phyloP scores from a whole-genome alignment of 2,113 vertebrate genomes.

The Bostrychus sinensis region DNA sequence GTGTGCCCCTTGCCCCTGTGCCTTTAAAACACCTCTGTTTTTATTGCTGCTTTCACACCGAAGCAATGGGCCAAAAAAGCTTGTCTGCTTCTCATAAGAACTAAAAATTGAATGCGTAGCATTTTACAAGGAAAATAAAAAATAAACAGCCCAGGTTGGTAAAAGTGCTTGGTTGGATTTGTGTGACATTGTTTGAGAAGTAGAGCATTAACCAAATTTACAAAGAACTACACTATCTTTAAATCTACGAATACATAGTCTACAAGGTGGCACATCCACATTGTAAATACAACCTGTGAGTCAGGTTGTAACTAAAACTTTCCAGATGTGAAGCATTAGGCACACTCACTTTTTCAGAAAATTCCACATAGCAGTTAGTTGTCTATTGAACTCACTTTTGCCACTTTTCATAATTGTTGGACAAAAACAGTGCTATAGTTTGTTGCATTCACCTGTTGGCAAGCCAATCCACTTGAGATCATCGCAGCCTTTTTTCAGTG shows the following conservation, averaged over 20 bases:
- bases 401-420: constrained; percentile 8
- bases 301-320: not conserved
- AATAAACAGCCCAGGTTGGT: no score
- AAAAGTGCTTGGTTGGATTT: no score
- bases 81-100: constrained; percentile 22
- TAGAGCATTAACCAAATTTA: not conserved
- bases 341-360: not conserved
- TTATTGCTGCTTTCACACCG: constrained; percentile 52
- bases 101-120: constrained; percentile 1
- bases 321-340: not conserved
- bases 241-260: not conserved
- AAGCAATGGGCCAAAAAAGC: constrained; percentile 25
- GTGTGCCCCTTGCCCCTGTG: constrained; percentile 26
- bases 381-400: constrained; percentile 16
- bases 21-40: constrained; percentile 50
- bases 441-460: not conserved
- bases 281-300: not conserved
- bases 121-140: not conserved
- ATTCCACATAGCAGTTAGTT: not conserved
- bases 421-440: not conserved
- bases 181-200: not conserved
- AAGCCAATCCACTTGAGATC: constrained; percentile 45
- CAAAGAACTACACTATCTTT: not conserved
- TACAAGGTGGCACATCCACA: not conserved
- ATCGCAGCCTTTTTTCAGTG: constrained; percentile 19